These are phyloP conservation scores for Marasmarcha lunaedactyla DNA, from an alignment of 2,888 invertebrate species.

Conservation along the genomic window DNA sequence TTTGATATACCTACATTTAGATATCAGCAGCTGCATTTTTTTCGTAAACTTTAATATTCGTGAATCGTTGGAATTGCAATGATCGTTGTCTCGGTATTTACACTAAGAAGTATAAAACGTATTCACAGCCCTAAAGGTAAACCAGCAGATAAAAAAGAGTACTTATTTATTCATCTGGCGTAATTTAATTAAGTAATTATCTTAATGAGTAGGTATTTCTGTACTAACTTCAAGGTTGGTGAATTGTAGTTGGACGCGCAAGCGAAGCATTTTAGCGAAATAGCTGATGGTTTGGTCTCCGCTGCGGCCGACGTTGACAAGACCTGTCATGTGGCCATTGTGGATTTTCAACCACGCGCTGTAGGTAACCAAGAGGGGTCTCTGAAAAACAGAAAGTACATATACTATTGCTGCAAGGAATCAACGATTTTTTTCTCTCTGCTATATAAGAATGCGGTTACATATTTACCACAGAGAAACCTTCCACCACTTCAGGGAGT, in stretches of 20 bases:
- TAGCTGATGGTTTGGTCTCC: conserved; percentile 57
- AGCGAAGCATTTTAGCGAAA: conserved; percentile 55
- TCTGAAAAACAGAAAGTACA: conserved; percentile 28
- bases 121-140: too few relatives aligned
- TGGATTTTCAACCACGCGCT: conserved; percentile 60
- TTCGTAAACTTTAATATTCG: too few relatives aligned
- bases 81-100: too few relatives aligned
- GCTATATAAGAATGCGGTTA: neutral
- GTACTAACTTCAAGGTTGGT: conserved; percentile 38
- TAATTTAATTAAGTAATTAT: too few relatives aligned
- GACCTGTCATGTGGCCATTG: conserved; percentile 55
- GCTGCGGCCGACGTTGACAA: conserved; percentile 49
- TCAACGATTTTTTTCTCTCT: neutral
- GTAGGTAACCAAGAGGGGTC: conserved; percentile 51
- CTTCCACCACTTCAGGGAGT: conserved; percentile 52
- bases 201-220: too few relatives aligned
- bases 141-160: too few relatives aligned
- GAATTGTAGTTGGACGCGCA: conserved; percentile 46
- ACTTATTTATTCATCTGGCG: too few relatives aligned
- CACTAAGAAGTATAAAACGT: too few relatives aligned
- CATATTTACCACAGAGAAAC: conserved; percentile 53
- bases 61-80: too few relatives aligned
- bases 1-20: too few relatives aligned
- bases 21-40: too few relatives aligned
- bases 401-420: conserved; percentile 2